These are phyloP conservation scores for Procambarus clarkii DNA, from an alignment of 1,140 invertebrate species.

Conservation along the genomic window DNA sequence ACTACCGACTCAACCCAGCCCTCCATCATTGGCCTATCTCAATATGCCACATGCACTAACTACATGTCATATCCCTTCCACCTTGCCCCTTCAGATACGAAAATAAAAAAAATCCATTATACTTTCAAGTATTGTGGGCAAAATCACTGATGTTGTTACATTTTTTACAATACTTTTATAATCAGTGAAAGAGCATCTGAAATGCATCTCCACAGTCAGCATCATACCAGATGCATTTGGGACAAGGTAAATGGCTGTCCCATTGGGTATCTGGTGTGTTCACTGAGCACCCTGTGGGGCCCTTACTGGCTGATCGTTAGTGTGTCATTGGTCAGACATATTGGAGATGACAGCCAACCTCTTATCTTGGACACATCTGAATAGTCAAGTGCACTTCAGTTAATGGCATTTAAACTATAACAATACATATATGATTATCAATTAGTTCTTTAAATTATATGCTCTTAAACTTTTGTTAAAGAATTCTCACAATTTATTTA, in stretches of 20 bases:
- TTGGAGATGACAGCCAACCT: conserved; percentile 29
- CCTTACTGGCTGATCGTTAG: background rate
- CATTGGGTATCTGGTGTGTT: background rate
- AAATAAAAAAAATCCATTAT: background rate
- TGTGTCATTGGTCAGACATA: background rate
- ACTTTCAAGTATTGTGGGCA: background rate
- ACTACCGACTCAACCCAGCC: conserved; percentile 44
- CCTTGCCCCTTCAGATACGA: background rate
- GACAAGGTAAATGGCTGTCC: background rate
- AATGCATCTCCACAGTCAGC: background rate
- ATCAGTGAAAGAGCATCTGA: background rate
- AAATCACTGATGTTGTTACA: background rate
- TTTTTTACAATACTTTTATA: background rate
- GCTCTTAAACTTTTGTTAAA: background rate
- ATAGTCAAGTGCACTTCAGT: background rate
- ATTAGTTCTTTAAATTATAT: background rate
- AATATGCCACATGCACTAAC: background rate
- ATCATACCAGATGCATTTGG: background rate
- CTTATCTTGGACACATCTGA: conserved; percentile 24
- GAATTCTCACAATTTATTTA: background rate
- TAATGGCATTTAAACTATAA: background rate
- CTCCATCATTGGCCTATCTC: conserved; percentile 36
- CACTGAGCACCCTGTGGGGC: background rate
- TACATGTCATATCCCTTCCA: conserved; percentile 1
- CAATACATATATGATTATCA: background rate